Evolutionary conservation across 2,113 vertebrate species (phyloP).

Genomic region (Bufo gargarizans): DNA sequence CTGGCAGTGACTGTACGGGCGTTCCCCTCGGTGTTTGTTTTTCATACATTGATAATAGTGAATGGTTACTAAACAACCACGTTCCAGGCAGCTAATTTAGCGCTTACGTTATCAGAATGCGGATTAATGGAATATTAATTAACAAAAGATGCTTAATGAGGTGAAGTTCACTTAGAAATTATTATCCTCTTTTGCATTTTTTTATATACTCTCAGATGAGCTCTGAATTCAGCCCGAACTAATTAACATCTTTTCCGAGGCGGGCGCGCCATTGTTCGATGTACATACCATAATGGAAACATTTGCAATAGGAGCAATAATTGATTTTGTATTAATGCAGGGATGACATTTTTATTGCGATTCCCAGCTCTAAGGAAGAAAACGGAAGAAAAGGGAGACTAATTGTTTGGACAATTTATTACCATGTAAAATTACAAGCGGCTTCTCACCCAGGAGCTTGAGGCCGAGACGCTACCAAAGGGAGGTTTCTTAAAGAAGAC

Average conservation of each 20-base stretch:
- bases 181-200: slow-evolving; percentile 54
- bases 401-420: slow-evolving; percentile 24
- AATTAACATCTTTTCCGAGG: slow-evolving; percentile 56
- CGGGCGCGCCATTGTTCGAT: slow-evolving; percentile 50
- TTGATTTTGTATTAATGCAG: slow-evolving; percentile 35
- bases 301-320: slow-evolving; percentile 20
- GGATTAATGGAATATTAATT: slow-evolving; percentile 65
- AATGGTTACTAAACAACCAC: slow-evolving; percentile 22
- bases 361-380: not conserved
- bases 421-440: not conserved
- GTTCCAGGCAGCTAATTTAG: slow-evolving; percentile 60
- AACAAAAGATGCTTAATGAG: slow-evolving; percentile 62
- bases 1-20: too few species aligned
- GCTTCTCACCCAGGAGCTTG: not conserved
- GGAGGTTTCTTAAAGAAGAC: not conserved
- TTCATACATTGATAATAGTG: too few species aligned
- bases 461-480: not conserved
- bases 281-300: slow-evolving; percentile 16
- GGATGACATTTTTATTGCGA: slow-evolving; percentile 32
- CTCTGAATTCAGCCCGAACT: slow-evolving; percentile 44
- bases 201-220: slow-evolving; percentile 9
- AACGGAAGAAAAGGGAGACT: not conserved
- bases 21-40: too few species aligned
- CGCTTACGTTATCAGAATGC: slow-evolving; percentile 53
- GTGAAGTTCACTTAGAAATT: slow-evolving; percentile 58